Base-by-base conservation (phyloP, 2,113 vertebrate genomes). In the Rhabdornis inornatus region DNA sequence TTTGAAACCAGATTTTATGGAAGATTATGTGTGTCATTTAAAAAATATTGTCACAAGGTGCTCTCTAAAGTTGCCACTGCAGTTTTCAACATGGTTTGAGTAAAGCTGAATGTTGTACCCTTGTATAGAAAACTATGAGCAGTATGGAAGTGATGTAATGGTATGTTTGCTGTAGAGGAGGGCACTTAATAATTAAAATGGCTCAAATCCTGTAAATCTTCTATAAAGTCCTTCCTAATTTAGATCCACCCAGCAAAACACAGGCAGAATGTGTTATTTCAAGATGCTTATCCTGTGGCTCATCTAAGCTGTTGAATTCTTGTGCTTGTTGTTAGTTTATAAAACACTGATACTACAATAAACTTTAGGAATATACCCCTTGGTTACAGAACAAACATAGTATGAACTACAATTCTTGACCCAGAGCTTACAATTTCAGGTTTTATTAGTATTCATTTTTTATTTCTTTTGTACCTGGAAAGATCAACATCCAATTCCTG, bases 101-200 rank as follows among this genome's bases (percentile, higher is more conserved):
- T 76, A 72, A 77, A 94, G 63, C 49, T 94, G 70, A 75, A 90
- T 76, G 17, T 76, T 95, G 47, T 89, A 64, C 45, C 86, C 95
- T 90, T 87, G 63, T 45, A 52, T 22, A 94, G 94, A 96, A 91
- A 96, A 96, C 91, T 72, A 85, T 91, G 55, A 69, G 89, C 61
- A 90, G 85, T 50, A 37, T 96, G 37, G 66, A 97, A 96, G 74
- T 79, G 92, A 82, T 49, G 14, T 88, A 87, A 91, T 66, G 76
- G 69, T 66, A 69, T 21, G 5, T 50, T 88, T 70, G 49, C 20
- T 74, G 13, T 33, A 31, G 24, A 83, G 53, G 19, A 72, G 16
- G 37, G 18, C 35, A 65, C 30, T 80, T 61, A 15, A 40, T 44
- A 44, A 56, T 69, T 60, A 77, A 86, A 87, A 56, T 44, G 40